Conservation (phyloP, 2,797 vertebrate species). For the Podargus strigoides region DNA sequence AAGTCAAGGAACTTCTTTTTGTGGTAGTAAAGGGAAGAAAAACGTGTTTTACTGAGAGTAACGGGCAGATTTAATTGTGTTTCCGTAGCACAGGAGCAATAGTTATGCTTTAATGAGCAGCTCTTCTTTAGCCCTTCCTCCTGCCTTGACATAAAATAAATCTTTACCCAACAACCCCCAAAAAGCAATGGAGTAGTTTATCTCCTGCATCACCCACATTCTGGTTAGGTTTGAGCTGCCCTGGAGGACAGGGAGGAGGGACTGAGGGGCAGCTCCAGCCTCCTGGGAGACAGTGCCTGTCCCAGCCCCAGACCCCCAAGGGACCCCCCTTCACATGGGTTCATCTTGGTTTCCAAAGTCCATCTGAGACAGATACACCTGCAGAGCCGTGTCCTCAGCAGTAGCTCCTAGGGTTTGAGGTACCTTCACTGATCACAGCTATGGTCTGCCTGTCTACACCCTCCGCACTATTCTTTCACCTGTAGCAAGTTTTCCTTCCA, state of each 20-base stretch:
- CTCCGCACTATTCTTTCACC: background rate
- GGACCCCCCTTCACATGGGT: background rate
- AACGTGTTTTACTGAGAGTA: background rate
- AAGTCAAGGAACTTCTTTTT: background rate
- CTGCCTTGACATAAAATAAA: background rate
- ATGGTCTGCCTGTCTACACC: background rate
- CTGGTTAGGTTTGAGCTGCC: background rate
- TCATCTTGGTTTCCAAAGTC: background rate
- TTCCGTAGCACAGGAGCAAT: background rate
- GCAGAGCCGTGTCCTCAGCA: background rate
- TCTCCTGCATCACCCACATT: background rate
- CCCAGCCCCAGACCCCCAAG: accelerated
- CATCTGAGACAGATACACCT: background rate
- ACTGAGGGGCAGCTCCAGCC: background rate
- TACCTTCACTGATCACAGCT: no score
- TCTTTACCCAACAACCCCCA: background rate
- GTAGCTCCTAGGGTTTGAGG: no score
- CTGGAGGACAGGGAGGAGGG: accelerated
- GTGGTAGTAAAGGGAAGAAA: background rate
- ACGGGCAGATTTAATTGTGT: background rate
- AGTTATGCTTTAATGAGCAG: background rate
- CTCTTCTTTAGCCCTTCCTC: background rate
- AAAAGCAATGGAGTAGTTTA: accelerated
- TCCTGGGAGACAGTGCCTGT: accelerated
- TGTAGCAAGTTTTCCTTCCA: background rate